Evolutionary conservation across 2,888 invertebrate genomes (phyloP).

Genomic region (Drosophila pseudotakahashii): DNA sequence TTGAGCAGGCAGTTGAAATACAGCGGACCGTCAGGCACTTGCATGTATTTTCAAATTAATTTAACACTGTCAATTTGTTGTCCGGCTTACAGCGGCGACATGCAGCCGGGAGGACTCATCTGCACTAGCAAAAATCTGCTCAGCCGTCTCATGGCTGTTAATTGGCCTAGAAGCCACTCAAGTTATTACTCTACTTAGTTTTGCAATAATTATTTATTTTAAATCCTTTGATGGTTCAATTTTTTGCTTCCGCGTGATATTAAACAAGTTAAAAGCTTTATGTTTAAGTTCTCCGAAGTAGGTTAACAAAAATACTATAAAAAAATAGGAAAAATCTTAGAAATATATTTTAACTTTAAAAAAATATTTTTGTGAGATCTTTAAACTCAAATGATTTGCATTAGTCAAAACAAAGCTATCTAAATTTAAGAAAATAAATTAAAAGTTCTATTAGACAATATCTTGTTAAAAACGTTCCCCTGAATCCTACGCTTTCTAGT

Average conservation of each 20-base stretch:
- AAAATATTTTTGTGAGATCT: too few species aligned
- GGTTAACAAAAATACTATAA: too few species aligned
- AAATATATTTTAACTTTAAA: background rate
- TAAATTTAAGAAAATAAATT: too few species aligned
- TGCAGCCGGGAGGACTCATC: slow-evolving; percentile 27
- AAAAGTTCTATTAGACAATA: too few species aligned
- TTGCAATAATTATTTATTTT: background rate
- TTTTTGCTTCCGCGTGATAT: background rate
- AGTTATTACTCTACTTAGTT: background rate
- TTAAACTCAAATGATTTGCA: too few species aligned
- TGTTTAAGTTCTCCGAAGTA: background rate
- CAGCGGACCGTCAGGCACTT: slow-evolving; percentile 46
- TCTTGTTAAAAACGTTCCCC: too few species aligned
- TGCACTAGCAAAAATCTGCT: slow-evolving; percentile 28
- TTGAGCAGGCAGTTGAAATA: slow-evolving; percentile 2
- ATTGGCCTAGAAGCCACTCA: background rate
- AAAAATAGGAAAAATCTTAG: too few species aligned
- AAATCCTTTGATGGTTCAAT: background rate
- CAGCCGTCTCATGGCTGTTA: background rate
- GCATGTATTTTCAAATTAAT: slow-evolving; percentile 80
- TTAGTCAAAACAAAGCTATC: too few species aligned
- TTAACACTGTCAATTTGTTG: slow-evolving; percentile 80
- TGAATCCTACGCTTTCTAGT: too few species aligned
- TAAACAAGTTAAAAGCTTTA: background rate
- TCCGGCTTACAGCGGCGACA: slow-evolving; percentile 66